Evolutionary conservation across 2,888 invertebrate species (phyloP).

Genomic region (Taphrorychus bicolor): DNA sequence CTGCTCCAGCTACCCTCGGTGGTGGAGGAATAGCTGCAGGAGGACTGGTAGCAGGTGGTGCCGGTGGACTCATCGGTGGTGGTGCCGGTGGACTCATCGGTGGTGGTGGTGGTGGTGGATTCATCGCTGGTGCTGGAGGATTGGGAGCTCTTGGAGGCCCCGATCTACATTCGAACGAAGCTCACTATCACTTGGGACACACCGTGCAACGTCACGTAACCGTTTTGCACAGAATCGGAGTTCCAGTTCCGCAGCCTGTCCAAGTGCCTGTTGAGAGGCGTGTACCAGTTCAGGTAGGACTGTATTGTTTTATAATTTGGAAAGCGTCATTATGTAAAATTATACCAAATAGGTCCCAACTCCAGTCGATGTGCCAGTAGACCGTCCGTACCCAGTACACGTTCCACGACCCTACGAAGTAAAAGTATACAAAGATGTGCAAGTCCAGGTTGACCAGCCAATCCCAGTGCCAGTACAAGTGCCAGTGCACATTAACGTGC

Average conservation of each 20-base stretch:
- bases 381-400: conserved; percentile 58
- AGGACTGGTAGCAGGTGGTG: too few species aligned
- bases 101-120: conserved; percentile 12
- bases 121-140: conserved; percentile 1
- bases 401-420: conserved; percentile 62
- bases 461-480: conserved; percentile 49
- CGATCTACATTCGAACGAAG: conserved; percentile 33
- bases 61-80: too few species aligned
- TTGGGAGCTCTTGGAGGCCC: conserved; percentile 40
- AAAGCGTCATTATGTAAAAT: too few species aligned
- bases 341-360: conserved; percentile 52
- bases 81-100: conserved; percentile 6
- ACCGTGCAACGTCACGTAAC: conserved; percentile 53
- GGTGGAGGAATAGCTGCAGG: background rate
- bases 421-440: conserved; percentile 60
- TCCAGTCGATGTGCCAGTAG: conserved; percentile 54
- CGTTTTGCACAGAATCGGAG: conserved; percentile 59
- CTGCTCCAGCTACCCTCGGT: background rate
- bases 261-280: conserved; percentile 56
- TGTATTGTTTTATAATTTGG: too few species aligned
- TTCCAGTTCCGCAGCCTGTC: conserved; percentile 63
- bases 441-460: conserved; percentile 42
- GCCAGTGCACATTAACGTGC: conserved; percentile 51
- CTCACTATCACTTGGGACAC: conserved; percentile 43
- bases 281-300: conserved; percentile 52